Evolutionary conservation across 2,888 invertebrate species (phyloP).

Genomic region (Drosophila emarginata): DNA sequence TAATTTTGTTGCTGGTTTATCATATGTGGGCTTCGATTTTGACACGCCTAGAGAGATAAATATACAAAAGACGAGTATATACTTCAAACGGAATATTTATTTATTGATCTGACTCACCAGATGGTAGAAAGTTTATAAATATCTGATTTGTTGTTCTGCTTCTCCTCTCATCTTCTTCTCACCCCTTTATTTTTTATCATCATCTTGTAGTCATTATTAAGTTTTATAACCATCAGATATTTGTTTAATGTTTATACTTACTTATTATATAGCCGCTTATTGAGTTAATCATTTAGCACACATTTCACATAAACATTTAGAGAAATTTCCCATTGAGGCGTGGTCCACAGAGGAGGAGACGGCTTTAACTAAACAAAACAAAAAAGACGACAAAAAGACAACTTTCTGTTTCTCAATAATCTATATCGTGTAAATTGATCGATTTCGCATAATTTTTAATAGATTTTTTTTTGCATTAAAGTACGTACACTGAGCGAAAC

Average conservation of each 20-base stretch:
- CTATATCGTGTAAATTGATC: not conserved
- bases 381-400: not conserved
- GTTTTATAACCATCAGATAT: constrained; percentile 39
- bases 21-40: constrained; percentile 13
- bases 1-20: constrained; percentile 28
- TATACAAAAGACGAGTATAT: constrained; percentile 16
- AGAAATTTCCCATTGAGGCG: constrained; percentile 40
- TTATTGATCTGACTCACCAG: constrained; percentile 47
- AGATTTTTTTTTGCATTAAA: not conserved
- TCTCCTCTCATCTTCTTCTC: constrained; percentile 14
- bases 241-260: constrained; percentile 33
- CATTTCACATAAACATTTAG: constrained; percentile 21
- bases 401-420: not conserved
- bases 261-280: constrained; percentile 38
- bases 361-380: not conserved
- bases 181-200: constrained; percentile 26
- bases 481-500: not conserved
- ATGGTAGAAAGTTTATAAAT: constrained; percentile 24
- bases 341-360: constrained; percentile 14
- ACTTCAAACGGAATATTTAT: constrained; percentile 39
- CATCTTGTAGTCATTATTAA: constrained; percentile 25
- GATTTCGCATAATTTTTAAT: not conserved
- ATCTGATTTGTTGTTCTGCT: constrained; percentile 19
- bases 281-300: constrained; percentile 60
- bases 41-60: constrained; percentile 41